Evolutionary conservation across 2,888 invertebrate species (phyloP), one percentile per base, ranked within the genome.

Genomic region (Entomobrya proxima): DNA sequence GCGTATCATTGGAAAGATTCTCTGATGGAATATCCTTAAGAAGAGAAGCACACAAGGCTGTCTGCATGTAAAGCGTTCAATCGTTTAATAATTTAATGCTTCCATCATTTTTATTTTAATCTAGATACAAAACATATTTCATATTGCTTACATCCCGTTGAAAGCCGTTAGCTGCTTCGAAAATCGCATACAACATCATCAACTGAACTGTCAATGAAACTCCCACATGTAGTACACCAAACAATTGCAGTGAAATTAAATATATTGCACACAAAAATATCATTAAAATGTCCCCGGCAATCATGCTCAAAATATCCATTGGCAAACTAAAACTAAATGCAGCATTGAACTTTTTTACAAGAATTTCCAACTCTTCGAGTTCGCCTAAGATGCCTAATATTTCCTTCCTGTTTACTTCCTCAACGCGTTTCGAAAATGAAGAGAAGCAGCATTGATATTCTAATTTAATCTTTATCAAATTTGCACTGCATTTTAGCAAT

Each of bases 261-360:
- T 9, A 24, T 11, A 55, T 9, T 24, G n/a, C 24, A 24, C 5
- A 24, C n/a, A 24, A 21, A 55, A 55, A 55, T 24, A 55, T 24
- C 2, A 6, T 2, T 27, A 24, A 21, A 9, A 55, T 24, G 3
- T 5, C 7, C 3, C 24, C 11, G 11, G 13, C 5, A 27, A 55
- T 21, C 24, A 44, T 47, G 1, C 47, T 24, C 27, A 72, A 2
- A 1, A 47, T n/a, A 15, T 44, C 72, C 9, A 44, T 13, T n/a
- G 72, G n/a, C 21, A 72, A 15, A 27, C 37, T 21, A 7, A 47
- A 40, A 9, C 72, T 47, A n/a, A 72, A 72, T 13, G 72, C 44
- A n/a, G 24, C n/a, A n/a, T 72, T 72, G n/a, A 72, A 72, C 9
- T 72, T 30, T n/a, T 44, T 27, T 44, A 24, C 13, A 11, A 72